These are phyloP conservation scores for Strigamia maritima DNA, from an alignment of 2,888 invertebrate genomes.

Conservation along the genomic window DNA sequence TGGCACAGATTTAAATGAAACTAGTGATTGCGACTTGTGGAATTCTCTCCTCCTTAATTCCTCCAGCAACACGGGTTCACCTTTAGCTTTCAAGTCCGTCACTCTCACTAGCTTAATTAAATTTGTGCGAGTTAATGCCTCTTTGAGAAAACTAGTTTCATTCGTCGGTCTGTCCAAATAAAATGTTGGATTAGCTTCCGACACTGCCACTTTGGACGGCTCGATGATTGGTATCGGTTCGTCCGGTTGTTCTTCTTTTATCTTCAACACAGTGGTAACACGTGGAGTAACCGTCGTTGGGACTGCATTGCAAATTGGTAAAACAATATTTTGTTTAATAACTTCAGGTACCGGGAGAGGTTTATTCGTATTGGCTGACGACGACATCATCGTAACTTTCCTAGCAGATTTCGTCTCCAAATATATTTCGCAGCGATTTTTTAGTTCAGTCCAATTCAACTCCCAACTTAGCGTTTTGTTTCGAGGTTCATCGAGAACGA, in stretches of 20 bases:
- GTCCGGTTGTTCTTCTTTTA: not conserved
- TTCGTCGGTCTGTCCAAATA: not conserved
- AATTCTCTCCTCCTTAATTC: not conserved
- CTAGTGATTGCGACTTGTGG: not conserved
- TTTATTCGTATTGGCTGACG: not conserved
- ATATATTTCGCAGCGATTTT: constrained; percentile 55
- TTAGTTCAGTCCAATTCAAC: constrained; percentile 60
- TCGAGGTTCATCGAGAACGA: constrained; percentile 67
- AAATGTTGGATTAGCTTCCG: not conserved
- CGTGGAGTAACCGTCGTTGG: not conserved
- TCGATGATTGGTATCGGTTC: not conserved
- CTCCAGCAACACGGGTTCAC: not conserved
- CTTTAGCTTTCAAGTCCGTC: not conserved
- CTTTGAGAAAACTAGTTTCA: not conserved
- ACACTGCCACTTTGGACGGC: not conserved
- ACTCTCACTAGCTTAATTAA: constrained; percentile 16
- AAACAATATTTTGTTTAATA: not conserved
- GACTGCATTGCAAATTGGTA: not conserved
- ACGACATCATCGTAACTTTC: not conserved
- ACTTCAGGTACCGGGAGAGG: not conserved
- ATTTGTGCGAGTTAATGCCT: constrained; percentile 6
- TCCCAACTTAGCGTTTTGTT: constrained; percentile 71
- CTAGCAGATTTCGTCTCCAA: not conserved
- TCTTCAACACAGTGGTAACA: not conserved
- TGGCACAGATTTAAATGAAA: not conserved